Evolutionary conservation across 1,140 invertebrate genomes (phyloP).

Genomic region (Drosophila burlai): DNA sequence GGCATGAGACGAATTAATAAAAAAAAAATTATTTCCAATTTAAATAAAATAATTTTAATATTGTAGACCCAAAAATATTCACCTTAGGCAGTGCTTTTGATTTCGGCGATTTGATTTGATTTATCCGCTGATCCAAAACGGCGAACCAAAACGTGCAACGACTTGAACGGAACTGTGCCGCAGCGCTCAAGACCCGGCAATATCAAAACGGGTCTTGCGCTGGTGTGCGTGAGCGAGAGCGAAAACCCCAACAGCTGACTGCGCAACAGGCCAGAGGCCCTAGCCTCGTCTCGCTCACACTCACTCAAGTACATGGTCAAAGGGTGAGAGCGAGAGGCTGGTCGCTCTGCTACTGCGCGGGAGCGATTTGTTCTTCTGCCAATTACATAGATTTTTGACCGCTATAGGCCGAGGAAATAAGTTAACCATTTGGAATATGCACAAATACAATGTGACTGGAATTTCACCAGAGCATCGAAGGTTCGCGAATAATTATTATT

Average conservation of each 20-base stretch:
- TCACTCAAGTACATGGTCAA: background rate
- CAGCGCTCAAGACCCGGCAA: background rate
- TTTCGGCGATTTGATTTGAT: constrained; percentile 6
- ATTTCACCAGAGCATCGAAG: constrained; percentile 71
- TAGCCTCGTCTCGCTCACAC: constrained; percentile 40
- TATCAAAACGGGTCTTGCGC: background rate
- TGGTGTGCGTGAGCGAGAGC: constrained; percentile 15
- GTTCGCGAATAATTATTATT: constrained; percentile 33
- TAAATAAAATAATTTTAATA: constrained; percentile 10
- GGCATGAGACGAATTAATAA: background rate
- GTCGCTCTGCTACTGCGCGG: constrained; percentile 1
- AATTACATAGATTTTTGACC: constrained; percentile 59
- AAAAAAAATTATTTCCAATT: constrained; percentile 5
- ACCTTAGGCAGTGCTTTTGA: constrained; percentile 36
- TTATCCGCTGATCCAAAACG: constrained; percentile 9
- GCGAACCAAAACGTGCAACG: constrained; percentile 20
- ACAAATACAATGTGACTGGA: constrained; percentile 56
- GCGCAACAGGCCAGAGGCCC: constrained; percentile 52
- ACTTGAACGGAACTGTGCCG: background rate
- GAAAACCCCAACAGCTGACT: constrained; percentile 24
- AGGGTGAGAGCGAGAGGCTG: constrained; percentile 1
- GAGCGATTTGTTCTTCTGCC: constrained; percentile 31
- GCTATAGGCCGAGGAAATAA: constrained; percentile 36
- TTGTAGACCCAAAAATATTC: constrained; percentile 53
- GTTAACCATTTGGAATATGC: constrained; percentile 52